phyloP scores from a whole-genome alignment of 2,797 vertebrate species.

The Sarcophilus harrisii region DNA sequence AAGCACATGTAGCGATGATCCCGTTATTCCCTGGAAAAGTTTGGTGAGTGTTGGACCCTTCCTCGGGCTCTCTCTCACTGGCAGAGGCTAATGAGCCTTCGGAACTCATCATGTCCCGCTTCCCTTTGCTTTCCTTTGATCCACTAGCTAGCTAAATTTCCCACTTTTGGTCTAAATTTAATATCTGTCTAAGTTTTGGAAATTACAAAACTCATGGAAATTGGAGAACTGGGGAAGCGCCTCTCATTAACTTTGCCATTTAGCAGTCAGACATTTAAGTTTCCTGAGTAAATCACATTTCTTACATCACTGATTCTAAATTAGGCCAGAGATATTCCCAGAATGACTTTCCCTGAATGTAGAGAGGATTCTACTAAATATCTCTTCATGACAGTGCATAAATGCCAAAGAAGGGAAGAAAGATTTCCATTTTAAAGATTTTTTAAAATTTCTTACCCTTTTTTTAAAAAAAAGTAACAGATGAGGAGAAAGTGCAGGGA shows the following conservation, averaged over 20 bases:
- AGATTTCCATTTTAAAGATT: background rate
- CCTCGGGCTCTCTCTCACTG: background rate
- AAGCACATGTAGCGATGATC: background rate
- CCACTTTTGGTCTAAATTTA: background rate
- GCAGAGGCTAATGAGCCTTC: background rate
- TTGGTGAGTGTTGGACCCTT: background rate
- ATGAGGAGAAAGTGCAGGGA: background rate
- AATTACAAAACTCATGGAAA: background rate
- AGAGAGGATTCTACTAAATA: background rate
- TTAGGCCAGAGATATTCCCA: background rate
- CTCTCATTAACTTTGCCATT: background rate
- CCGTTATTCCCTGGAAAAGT: background rate
- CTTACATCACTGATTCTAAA: background rate
- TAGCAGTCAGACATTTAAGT: background rate
- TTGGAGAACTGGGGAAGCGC: background rate
- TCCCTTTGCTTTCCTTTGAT: background rate
- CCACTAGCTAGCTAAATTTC: background rate
- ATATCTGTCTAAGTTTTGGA: background rate
- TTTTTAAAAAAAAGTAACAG: background rate
- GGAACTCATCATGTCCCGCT: background rate
- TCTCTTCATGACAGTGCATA: background rate
- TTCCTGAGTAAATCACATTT: conserved; percentile 1
- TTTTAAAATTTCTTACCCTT: background rate
- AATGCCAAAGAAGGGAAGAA: background rate
- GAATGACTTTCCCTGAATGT: background rate